Base-by-base conservation (phyloP, 2,888 invertebrate species). In the Drosophila kambysellisi region DNA sequence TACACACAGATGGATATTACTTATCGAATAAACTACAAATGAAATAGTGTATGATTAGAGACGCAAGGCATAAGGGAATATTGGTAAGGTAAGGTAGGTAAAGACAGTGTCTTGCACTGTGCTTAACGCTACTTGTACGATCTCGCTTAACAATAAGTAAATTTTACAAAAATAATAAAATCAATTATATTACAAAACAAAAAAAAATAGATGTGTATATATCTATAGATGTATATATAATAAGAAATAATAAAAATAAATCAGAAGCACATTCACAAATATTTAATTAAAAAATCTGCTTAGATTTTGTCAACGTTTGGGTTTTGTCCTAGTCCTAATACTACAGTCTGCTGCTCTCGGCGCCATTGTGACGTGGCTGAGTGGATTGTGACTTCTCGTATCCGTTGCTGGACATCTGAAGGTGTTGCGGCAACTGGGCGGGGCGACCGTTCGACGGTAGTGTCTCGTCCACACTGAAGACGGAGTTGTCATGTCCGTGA, bases 401-500 rank as follows among this genome's bases (percentile, higher is more conserved):
- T 32, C 88, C 90, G 67, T 91, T 92, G 67, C 70, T 81, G 52
- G 81, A 82, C 79, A 91, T 78, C 57, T 90, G 88, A 35, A 92
- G 74, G 68, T 92, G 90, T 71, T 91, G 91, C 20, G 93, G 91
- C 74, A 93, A 61, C 48, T 91, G 85, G 35, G 82, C 81, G 4
- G 91, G 91, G 32, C 92, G 91, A 37, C 90, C 91, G 48, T 92
- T 92, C 29, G 85, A 70, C 50, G 91, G 86, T 58, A 92, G 63
- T 8, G 81, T 83, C 67, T 92, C 93, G 66, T 93, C 93, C 58
- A 90, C 92, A 9, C 91, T 82, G 69, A 93, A 93, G 20, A 92
- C 92, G 4, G 89, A 90, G 60, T 93, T 93, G 62, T 93, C 93
- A 75, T 93, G 93, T 11, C 93, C 93, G 39, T 90, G 91, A 78